A percentile compares a stretch with the other conserved stretches of the same genome.
These are phyloP conservation scores for Heloderma charlesbogerti DNA, from an alignment of 2,113 vertebrate species.

Conservation along the genomic window DNA sequence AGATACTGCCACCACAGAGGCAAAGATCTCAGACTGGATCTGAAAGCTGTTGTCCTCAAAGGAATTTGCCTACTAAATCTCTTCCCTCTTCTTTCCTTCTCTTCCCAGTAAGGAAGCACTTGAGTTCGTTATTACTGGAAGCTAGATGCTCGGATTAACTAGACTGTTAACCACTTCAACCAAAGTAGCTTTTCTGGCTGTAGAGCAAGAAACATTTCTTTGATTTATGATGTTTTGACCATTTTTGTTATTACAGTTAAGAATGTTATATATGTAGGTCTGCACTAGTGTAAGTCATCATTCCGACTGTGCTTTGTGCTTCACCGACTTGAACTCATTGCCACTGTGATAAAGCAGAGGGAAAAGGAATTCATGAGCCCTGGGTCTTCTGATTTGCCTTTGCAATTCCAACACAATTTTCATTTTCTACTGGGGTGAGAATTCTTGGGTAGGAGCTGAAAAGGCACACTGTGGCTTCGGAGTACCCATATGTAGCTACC, in stretches of 20 bases:
- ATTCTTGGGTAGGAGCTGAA: conserved; percentile 33
- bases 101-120: conserved; percentile 56
- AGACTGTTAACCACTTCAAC: conserved; percentile 64
- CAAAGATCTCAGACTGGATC: conserved; percentile 55
- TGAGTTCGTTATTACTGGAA: conserved; percentile 68
- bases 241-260: conserved; percentile 9
- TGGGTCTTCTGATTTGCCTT: not conserved
- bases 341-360: conserved; percentile 47
- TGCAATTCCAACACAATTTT: not conserved
- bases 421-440: conserved; percentile 19
- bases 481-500: not conserved
- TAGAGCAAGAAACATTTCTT: not conserved
- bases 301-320: conserved; percentile 50
- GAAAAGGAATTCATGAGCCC: conserved; percentile 20
- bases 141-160: conserved; percentile 67
- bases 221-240: conserved; percentile 58
- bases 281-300: not conserved
- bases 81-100: conserved; percentile 39
- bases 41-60: conserved; percentile 55
- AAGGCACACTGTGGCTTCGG: not conserved
- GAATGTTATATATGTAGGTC: not conserved
- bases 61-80: conserved; percentile 27
- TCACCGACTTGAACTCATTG: conserved; percentile 57
- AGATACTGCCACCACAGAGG: not conserved
- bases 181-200: not conserved